Conservation (phyloP, 2,113 vertebrate genomes). For the Arenaria interpres region DNA sequence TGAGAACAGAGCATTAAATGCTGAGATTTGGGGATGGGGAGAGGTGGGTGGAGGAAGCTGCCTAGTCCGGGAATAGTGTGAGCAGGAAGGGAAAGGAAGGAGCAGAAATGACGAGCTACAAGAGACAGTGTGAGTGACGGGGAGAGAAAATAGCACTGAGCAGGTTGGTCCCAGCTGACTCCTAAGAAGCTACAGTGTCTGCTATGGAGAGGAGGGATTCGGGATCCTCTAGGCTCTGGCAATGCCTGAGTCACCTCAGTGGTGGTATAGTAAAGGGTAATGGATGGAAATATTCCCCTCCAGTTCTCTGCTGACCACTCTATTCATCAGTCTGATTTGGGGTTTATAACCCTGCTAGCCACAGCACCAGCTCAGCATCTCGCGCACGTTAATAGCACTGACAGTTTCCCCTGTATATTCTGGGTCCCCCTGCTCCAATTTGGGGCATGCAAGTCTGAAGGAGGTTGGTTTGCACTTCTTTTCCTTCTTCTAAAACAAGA, state of each 20-base stretch:
- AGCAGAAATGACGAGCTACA: neutral
- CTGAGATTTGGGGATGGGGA: neutral
- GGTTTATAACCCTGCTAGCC: neutral
- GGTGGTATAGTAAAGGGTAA: neutral
- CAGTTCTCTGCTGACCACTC: neutral
- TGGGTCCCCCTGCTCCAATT: fast-evolving
- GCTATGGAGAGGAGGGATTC: neutral
- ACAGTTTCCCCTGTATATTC: neutral
- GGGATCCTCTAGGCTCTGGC: neutral
- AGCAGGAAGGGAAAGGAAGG: slow-evolving; percentile 8
- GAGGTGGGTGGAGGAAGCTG: slow-evolving; percentile 51
- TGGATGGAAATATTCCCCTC: neutral
- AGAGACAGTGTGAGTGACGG: neutral
- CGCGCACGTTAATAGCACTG: neutral
- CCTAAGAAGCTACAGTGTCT: neutral
- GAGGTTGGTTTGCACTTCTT: neutral
- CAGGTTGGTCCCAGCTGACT: slow-evolving; percentile 6
- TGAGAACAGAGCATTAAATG: neutral
- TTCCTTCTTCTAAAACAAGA: neutral
- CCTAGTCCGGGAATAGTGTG: neutral
- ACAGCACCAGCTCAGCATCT: neutral
- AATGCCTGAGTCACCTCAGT: neutral
- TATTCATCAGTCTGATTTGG: neutral
- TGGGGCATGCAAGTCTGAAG: neutral
- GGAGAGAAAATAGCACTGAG: slow-evolving; percentile 20